phyloP scores from a whole-genome alignment of 2,797 vertebrate genomes.

The Onychomys arenicola region DNA sequence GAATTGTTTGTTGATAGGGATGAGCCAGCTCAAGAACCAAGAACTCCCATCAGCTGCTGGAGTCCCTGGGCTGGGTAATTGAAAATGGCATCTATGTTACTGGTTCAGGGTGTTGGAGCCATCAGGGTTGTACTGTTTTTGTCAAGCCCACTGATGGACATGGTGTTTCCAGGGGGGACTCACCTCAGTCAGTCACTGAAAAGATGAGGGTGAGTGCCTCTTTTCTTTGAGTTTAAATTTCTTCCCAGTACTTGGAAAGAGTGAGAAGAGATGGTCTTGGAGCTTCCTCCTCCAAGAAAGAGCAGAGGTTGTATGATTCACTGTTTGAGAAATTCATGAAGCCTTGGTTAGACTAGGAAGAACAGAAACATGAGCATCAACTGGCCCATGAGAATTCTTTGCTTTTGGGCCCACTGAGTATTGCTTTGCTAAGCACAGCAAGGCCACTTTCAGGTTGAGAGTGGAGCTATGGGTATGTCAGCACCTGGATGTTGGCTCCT shows the following conservation, averaged over 20 bases:
- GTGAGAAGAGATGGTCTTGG: not conserved
- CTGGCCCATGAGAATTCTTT: not conserved
- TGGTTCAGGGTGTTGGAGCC: not conserved
- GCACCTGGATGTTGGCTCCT: not conserved
- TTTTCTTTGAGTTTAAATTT: not conserved
- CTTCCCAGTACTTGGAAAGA: not conserved
- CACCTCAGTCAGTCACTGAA: not conserved
- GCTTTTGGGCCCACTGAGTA: not conserved
- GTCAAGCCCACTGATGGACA: not conserved
- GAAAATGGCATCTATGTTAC: not conserved
- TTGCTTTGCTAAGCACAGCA: not conserved
- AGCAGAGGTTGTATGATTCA: not conserved
- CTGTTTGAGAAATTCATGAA: not conserved
- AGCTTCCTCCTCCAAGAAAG: not conserved
- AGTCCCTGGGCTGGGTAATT: not conserved
- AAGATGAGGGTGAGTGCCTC: not conserved
- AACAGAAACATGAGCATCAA: not conserved
- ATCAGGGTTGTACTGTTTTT: not conserved
- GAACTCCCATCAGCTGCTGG: not conserved
- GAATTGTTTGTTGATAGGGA: not conserved
- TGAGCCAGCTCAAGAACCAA: not conserved
- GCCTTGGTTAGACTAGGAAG: not conserved
- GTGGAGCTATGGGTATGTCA: not conserved
- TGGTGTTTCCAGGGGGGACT: not conserved
- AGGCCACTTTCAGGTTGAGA: not conserved